A percentile compares a stretch with the other conserved stretches of the same genome.
phyloP scores from a whole-genome alignment of 2,888 invertebrate genomes.

The Cecidostiba fungosa region DNA sequence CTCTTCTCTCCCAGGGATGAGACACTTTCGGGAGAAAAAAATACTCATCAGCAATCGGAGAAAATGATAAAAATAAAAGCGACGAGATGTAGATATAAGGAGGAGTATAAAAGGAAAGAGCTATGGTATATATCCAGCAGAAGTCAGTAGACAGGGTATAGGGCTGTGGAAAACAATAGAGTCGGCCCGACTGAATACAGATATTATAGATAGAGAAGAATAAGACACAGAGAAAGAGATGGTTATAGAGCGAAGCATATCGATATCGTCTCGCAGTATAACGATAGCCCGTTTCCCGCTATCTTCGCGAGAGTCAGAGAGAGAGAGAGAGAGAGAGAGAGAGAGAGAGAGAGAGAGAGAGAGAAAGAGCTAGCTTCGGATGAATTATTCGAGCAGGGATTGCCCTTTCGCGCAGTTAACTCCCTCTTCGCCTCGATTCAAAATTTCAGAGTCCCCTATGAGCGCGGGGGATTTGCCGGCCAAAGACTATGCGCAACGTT shows the following conservation, averaged over 20 bases:
- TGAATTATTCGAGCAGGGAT: slow-evolving; percentile 49
- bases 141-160: not conserved
- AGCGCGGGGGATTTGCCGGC: not conserved
- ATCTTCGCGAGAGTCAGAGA: slow-evolving; percentile 19
- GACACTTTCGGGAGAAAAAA: not conserved
- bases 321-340: not conserved
- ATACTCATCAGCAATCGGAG: not conserved
- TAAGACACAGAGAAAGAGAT: slow-evolving; percentile 9
- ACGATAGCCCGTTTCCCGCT: slow-evolving; percentile 43
- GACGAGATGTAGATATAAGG: not conserved
- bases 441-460: slow-evolving; percentile 41
- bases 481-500: not conserved
- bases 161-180: slow-evolving; percentile 42
- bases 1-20: not conserved
- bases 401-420: slow-evolving; percentile 46
- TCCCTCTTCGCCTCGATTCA: slow-evolving; percentile 52
- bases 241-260: not conserved
- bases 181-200: not conserved
- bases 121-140: not conserved
- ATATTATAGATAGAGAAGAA: slow-evolving; percentile 9
- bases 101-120: slow-evolving; percentile 20
- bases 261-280: slow-evolving; percentile 38
- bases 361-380: slow-evolving; percentile 1
- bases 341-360: slow-evolving; percentile 7
- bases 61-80: slow-evolving; percentile 43